Evolutionary conservation across 2,113 vertebrate species (phyloP), one percentile per base, ranked within the genome.

Genomic region (Callocephalon fimbriatum): DNA sequence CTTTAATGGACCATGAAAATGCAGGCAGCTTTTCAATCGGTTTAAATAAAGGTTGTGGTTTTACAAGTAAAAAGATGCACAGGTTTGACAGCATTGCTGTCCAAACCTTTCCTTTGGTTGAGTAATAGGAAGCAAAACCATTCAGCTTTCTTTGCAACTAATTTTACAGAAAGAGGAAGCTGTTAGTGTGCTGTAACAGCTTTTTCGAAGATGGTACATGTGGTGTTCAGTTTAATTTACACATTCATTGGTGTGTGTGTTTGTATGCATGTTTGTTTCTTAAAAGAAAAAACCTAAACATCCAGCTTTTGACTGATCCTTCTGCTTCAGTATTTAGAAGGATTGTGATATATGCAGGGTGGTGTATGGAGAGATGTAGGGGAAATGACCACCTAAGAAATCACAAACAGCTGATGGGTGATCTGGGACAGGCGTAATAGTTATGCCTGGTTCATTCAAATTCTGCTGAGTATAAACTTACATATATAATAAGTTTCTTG

Each of bases 221-320:
- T 85, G 81, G 7, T 82, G 15, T 76, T 94, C 44, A 7, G 27
- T 90, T 96, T 58, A 53, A 76, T 94, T 93, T 92, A 38, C 81
- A 72, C 37, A 25, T 68, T 37, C n/a, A 6, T 65, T 59, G 67
- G 18, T 70, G 19, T 65, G 35, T 83, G 35, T 47, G 12, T 63
- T 68, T 80, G 27, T 56, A n/a, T 74, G 17, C 9, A 2, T 35
- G 50, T 54, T 88, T 73, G 18, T 72, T 81, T 89, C 61, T 51
- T 38, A 53, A 68, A 53, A 35, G 20, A 31, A 71, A 85, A 29
- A 62, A 14, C 1, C 12, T 25, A 31, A 45, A 66, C 25, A 40
- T 78, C 12, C 22, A 47, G 32, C 15, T 67, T 86, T 79, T 74
- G 40, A 45, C n/a, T 47, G 29, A 20, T 76, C 37, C 61, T 67